Base-by-base conservation (phyloP, 2,113 vertebrate genomes). In the Mormyrus iriodes region DNA sequence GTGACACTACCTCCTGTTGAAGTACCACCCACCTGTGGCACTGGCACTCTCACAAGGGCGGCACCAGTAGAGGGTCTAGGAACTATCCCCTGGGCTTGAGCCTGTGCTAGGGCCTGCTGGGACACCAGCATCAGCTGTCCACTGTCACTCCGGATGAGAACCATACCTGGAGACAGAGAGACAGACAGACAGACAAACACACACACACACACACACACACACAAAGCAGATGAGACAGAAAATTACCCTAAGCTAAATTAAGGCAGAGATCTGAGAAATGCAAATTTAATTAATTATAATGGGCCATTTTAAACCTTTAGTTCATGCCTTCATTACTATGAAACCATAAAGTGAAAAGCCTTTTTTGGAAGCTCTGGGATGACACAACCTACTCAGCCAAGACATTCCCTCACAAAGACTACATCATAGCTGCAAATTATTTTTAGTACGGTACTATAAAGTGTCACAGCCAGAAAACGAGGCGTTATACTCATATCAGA, bases 51-150 rank as follows among this genome's bases (percentile, higher is more conserved):
- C 88, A 97, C 42, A 58, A 92, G 88, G 85, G 88, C 42, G 0
- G 93, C 89, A 76, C 92, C 84, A 86, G 94, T 69, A 84, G 82
- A 84, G 7, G 93, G 89, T 89, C 93, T 95, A 86, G 93, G 24
- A n/a, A 15, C 35, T 8, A 83, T 91, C 55, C 94, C 79, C 84
- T 94, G 95, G 69, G 91, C 95, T 83, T 97, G 96, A 24, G 95
- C 91, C 93, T 93, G 94, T 83, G 96, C 94, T 93, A 98, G 91
- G 89, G 97, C 96, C 95, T 98, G 98, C 92, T 98, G 98, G 90
- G 98, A 97, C 1, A 99, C 95, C 88, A 99, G 94, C 97, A 99
- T 98, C 90, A 99, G 95, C 88, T 98, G 98, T 79, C 98, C 98
- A 92, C 91, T 97, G 90, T 97, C 96, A 92, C 97, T 99, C 93